Percentiles rank a stretch among this genome's conserved stretches.
Evolutionary conservation across 2,888 invertebrate species (phyloP).

Genomic region (Drosophila emarginata): DNA sequence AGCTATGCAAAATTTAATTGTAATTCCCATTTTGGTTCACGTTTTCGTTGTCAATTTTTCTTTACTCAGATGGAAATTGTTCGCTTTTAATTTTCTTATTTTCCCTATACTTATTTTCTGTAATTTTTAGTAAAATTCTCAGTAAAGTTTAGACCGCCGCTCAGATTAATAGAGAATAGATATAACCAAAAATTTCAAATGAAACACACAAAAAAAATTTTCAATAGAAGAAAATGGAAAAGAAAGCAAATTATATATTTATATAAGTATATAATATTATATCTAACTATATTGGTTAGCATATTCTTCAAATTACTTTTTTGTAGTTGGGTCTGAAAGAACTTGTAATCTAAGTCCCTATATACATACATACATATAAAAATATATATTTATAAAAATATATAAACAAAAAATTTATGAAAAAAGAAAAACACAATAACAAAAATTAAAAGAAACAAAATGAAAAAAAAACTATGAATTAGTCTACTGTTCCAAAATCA

Average conservation of each 20-base stretch:
- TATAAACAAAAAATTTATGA: constrained; percentile 43
- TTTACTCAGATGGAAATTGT: constrained; percentile 34
- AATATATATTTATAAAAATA: constrained; percentile 20
- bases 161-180: constrained; percentile 9
- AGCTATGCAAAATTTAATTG: constrained; percentile 23
- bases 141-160: constrained; percentile 27
- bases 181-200: constrained; percentile 9
- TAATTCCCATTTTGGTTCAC: constrained; percentile 16
- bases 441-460: constrained; percentile 18
- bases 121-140: constrained; percentile 37
- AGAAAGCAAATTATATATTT: constrained; percentile 17
- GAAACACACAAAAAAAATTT: constrained; percentile 2
- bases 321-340: constrained; percentile 49
- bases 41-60: constrained; percentile 20
- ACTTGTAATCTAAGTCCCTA: constrained; percentile 52
- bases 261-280: constrained; percentile 14
- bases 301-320: constrained; percentile 15
- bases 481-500: constrained; percentile 59
- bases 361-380: constrained; percentile 15
- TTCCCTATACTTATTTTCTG: neutral
- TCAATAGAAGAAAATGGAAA: constrained; percentile 20
- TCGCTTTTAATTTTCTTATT: constrained; percentile 13
- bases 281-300: constrained; percentile 9
- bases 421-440: constrained; percentile 32
- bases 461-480: constrained; percentile 41